Percentiles rank a stretch among this genome's conserved stretches.
These are phyloP conservation scores for Eugnorisma glareosa DNA, from an alignment of 2,888 invertebrate genomes.

Conservation along the genomic window DNA sequence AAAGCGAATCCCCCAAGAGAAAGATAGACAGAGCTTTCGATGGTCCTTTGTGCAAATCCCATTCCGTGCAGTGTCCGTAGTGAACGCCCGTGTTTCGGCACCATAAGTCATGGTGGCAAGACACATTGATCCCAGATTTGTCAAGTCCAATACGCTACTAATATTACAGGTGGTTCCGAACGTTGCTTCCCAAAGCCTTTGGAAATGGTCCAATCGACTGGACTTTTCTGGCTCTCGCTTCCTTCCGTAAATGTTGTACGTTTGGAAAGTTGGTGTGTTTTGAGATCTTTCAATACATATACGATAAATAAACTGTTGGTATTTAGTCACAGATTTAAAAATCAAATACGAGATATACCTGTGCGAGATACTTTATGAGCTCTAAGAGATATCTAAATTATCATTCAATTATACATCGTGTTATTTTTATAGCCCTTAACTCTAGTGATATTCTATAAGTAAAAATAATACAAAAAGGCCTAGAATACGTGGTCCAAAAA, in stretches of 20 bases:
- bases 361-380: background rate
- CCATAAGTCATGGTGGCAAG: conserved; percentile 59
- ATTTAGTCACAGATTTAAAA: background rate
- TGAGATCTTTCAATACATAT: conserved; percentile 5
- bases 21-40: conserved; percentile 45
- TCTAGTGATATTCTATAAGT: too few species aligned
- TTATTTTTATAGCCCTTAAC: too few species aligned
- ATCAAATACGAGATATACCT: background rate
- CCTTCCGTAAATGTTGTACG: conserved; percentile 34
- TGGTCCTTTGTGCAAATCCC: conserved; percentile 56
- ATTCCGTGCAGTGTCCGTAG: conserved; percentile 42
- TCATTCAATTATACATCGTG: too few species aligned
- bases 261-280: conserved; percentile 36
- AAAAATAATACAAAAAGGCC: too few species aligned
- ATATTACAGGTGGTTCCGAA: conserved; percentile 57
- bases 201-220: conserved; percentile 59
- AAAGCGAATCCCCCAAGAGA: conserved; percentile 45
- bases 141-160: conserved; percentile 58
- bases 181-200: conserved; percentile 44
- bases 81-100: conserved; percentile 49
- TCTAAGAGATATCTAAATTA: too few species aligned
- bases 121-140: conserved; percentile 60
- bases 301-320: background rate
- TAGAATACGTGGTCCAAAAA: too few species aligned
- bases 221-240: conserved; percentile 52